These are phyloP conservation scores for Acridotheres tristis DNA, from an alignment of 2,797 vertebrate genomes.

Conservation along the genomic window DNA sequence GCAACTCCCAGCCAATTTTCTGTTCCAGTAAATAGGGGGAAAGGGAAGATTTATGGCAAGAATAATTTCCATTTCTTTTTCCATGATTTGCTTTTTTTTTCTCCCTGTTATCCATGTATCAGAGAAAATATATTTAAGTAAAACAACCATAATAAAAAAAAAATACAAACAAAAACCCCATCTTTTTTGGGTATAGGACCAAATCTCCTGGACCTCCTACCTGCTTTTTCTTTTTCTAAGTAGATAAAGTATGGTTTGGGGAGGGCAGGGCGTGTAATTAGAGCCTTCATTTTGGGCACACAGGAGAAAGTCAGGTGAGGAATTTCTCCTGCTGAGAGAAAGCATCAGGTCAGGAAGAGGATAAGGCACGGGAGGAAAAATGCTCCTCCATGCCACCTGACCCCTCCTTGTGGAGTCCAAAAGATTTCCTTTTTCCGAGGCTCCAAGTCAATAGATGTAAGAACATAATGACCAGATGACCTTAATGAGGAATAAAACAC, in stretches of 20 bases:
- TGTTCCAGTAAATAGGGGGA: constrained; percentile 20
- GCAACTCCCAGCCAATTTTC: constrained; percentile 18
- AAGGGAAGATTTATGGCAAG: constrained; percentile 24
- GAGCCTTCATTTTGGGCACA: background rate
- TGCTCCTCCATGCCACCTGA: background rate
- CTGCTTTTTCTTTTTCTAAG: background rate
- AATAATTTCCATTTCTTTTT: constrained; percentile 35
- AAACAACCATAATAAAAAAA: background rate
- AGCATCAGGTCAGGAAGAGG: background rate
- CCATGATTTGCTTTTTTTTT: background rate
- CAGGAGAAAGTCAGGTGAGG: background rate
- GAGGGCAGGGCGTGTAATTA: background rate
- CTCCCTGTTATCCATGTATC: background rate
- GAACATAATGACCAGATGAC: background rate
- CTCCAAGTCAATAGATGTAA: background rate
- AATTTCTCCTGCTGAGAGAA: background rate
- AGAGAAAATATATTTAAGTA: constrained; percentile 5
- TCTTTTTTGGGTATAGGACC: background rate
- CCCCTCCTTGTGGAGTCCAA: background rate
- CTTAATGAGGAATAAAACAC: background rate
- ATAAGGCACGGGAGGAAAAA: background rate
- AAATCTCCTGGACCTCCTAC: background rate
- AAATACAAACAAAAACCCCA: no score
- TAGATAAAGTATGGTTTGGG: background rate
- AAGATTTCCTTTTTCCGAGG: background rate